phyloP scores from a whole-genome alignment of 1,140 invertebrate species.

The Scaptomyza graminum region DNA sequence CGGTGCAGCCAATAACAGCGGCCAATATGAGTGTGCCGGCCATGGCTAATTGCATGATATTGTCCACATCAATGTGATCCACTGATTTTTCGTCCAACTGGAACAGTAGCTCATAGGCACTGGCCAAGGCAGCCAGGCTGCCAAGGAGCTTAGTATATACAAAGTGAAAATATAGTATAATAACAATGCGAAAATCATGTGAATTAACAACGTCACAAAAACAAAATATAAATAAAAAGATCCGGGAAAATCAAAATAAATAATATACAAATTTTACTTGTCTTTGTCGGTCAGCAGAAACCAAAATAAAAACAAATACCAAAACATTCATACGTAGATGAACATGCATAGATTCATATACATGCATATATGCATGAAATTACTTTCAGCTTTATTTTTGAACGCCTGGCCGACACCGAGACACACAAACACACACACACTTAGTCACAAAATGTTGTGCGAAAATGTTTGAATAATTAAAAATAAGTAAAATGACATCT shows the following conservation, averaged over 20 bases:
- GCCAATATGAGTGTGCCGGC: conserved; percentile 57
- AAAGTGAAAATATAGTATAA: conserved; percentile 27
- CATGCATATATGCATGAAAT: conserved; percentile 56
- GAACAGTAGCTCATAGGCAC: conserved; percentile 62
- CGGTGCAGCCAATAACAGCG: conserved; percentile 66
- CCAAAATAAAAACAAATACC: conserved; percentile 30
- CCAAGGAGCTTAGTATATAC: conserved; percentile 53
- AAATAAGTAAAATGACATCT: conserved; percentile 59
- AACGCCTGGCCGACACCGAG: conserved; percentile 33
- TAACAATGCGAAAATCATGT: conserved; percentile 11
- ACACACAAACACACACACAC: conserved; percentile 12
- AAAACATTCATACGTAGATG: conserved; percentile 2
- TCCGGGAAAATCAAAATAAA: conserved; percentile 20
- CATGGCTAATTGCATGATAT: conserved; percentile 60
- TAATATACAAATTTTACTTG: conserved; percentile 21
- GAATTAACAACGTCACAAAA: conserved; percentile 56
- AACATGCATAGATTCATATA: conserved; percentile 41
- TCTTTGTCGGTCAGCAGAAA: conserved; percentile 17
- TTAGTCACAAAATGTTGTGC: conserved; percentile 31
- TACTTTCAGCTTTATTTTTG: conserved; percentile 74
- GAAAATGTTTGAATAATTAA: conserved; percentile 44
- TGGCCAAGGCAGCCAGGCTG: conserved; percentile 62
- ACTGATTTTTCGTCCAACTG: conserved; percentile 62
- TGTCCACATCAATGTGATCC: conserved; percentile 64
- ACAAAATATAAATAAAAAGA: conserved; percentile 54